Percentiles rank a stretch among this genome's conserved stretches.
These are phyloP conservation scores for Cephus pygmeus DNA, from an alignment of 2,888 invertebrate genomes.

Conservation along the genomic window DNA sequence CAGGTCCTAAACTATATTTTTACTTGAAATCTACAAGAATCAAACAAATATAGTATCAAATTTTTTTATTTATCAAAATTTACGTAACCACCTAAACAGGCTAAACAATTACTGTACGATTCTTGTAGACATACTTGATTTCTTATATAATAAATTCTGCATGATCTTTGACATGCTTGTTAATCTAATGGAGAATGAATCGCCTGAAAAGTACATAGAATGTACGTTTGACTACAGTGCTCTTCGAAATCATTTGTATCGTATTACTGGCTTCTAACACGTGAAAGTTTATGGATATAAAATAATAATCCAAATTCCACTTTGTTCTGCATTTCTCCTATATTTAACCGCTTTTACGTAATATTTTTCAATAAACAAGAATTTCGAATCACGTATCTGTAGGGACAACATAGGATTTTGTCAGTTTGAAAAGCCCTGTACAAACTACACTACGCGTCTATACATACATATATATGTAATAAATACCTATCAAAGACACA, in stretches of 20 bases:
- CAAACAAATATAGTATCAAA: neutral
- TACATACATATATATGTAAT: too few species aligned
- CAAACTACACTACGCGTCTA: neutral
- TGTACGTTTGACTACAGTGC: neutral
- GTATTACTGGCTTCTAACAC: neutral
- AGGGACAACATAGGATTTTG: neutral
- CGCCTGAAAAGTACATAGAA: neutral
- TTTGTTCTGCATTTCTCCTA: neutral
- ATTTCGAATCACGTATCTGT: neutral
- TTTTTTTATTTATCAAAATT: neutral
- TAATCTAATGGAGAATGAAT: neutral
- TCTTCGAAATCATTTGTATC: neutral
- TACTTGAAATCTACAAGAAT: neutral
- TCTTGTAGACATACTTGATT: neutral
- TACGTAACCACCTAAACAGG: neutral
- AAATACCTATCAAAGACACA: neutral
- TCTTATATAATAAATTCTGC: neutral
- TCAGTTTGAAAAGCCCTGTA: neutral
- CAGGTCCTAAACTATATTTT: neutral
- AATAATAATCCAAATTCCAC: neutral
- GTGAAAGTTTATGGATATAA: neutral
- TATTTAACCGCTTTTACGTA: neutral
- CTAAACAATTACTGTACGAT: neutral
- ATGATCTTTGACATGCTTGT: neutral
- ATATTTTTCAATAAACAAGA: neutral